phyloP scores from a whole-genome alignment of 2,888 invertebrate species.

The Pandemis corylana region DNA sequence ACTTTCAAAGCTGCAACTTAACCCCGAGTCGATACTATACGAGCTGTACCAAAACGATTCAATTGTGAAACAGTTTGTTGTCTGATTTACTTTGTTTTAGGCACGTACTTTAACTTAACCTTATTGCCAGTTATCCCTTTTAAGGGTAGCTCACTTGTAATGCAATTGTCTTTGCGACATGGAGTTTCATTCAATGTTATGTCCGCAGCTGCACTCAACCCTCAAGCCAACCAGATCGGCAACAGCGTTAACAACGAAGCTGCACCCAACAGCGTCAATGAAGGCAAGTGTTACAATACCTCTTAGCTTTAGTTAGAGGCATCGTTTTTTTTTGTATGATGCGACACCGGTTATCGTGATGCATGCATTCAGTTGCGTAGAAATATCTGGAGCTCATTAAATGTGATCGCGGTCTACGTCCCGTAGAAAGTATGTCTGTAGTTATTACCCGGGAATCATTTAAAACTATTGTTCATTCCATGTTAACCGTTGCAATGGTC shows the following conservation, averaged over 20 bases:
- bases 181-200: neutral
- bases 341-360: too few species aligned
- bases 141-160: too few species aligned
- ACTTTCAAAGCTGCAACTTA: constrained; percentile 18
- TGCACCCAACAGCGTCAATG: constrained; percentile 59
- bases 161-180: too few species aligned
- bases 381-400: too few species aligned
- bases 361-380: too few species aligned
- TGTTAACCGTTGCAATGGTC: neutral
- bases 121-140: too few species aligned
- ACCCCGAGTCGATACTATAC: neutral
- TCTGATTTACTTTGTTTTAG: neutral
- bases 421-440: too few species aligned
- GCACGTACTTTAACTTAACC: too few species aligned
- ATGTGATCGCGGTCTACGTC: too few species aligned
- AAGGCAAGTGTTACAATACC: constrained; percentile 41
- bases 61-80: neutral
- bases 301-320: neutral
- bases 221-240: constrained; percentile 58
- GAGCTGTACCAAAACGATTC: neutral
- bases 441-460: too few species aligned
- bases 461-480: too few species aligned
- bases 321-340: too few species aligned
- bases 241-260: constrained; percentile 59
- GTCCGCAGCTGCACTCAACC: constrained; percentile 41